phyloP scores from a whole-genome alignment of 2,888 invertebrate species.

The Chironomus tentans region DNA sequence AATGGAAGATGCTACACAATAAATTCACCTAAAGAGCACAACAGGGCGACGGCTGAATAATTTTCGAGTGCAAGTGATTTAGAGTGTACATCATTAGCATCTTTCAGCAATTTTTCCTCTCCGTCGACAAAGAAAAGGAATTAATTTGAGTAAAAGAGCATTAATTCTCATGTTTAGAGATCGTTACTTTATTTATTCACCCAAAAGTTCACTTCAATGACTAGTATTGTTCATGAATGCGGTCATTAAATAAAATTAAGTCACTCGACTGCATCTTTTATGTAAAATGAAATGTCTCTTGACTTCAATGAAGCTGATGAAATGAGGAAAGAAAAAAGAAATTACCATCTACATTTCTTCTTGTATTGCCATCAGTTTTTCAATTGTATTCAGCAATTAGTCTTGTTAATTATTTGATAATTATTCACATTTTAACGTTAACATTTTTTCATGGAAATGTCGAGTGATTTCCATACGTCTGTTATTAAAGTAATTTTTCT shows the following conservation, averaged over 20 bases:
- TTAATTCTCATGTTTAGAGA: not conserved
- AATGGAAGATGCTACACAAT: not conserved
- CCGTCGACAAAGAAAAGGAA: not conserved
- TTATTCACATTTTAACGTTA: not conserved
- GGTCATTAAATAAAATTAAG: not conserved
- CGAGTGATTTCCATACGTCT: not conserved
- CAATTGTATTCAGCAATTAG: slow-evolving; percentile 15
- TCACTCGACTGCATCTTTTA: not conserved
- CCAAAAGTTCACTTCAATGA: too few species aligned
- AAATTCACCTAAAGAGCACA: not conserved
- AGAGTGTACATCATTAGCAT: not conserved
- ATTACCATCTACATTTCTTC: not conserved
- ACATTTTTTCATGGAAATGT: not conserved
- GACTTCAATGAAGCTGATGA: not conserved
- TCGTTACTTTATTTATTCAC: not conserved
- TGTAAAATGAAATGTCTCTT: not conserved
- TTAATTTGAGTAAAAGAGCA: not conserved
- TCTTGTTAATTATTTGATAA: slow-evolving; percentile 20
- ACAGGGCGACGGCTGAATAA: not conserved
- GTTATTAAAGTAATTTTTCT: too few species aligned
- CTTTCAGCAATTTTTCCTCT: not conserved
- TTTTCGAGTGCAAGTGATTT: not conserved
- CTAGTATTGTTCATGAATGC: not conserved
- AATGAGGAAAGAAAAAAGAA: not conserved
- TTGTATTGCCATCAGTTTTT: not conserved